Evolutionary conservation across 2,797 vertebrate genomes (phyloP).

Genomic region (Anguilla obscura): DNA sequence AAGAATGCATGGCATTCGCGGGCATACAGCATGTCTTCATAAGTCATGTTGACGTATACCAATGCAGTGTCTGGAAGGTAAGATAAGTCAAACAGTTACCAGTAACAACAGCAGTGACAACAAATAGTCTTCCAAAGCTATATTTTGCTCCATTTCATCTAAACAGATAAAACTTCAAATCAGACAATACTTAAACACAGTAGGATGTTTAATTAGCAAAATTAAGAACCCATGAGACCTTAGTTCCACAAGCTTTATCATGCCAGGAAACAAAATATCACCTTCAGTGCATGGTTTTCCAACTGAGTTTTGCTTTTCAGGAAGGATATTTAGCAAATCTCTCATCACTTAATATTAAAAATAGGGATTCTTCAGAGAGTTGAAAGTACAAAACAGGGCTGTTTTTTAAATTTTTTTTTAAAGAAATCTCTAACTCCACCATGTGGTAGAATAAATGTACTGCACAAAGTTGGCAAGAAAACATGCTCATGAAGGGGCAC

Average conservation of each 20-base stretch:
- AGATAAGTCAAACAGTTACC: slow-evolving; percentile 22
- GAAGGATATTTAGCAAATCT: not conserved
- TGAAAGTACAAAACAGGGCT: not conserved
- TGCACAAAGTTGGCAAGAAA: not conserved
- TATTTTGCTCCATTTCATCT: slow-evolving; percentile 12
- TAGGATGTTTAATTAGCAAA: not conserved
- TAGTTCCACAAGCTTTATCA: not conserved
- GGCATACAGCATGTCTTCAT: slow-evolving; percentile 66
- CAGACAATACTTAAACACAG: slow-evolving; percentile 31
- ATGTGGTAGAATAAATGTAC: slow-evolving; percentile 8
- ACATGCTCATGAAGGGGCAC: not conserved
- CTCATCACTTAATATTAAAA: not conserved
- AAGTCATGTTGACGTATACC: slow-evolving; percentile 62
- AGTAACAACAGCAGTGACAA: not conserved
- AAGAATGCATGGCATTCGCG: slow-evolving; percentile 67
- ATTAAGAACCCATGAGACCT: not conserved
- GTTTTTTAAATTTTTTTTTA: no score
- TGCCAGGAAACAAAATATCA: not conserved
- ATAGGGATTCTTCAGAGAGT: not conserved
- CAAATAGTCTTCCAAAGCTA: slow-evolving; percentile 21
- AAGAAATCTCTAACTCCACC: not conserved
- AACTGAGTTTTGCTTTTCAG: not conserved
- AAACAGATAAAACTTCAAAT: slow-evolving; percentile 33
- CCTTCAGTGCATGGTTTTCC: not conserved
- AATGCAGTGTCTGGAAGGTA: slow-evolving; percentile 60